These are phyloP conservation scores for Poeciliopsis presidionis DNA, from an alignment of 2,797 vertebrate species.

Conservation along the genomic window DNA sequence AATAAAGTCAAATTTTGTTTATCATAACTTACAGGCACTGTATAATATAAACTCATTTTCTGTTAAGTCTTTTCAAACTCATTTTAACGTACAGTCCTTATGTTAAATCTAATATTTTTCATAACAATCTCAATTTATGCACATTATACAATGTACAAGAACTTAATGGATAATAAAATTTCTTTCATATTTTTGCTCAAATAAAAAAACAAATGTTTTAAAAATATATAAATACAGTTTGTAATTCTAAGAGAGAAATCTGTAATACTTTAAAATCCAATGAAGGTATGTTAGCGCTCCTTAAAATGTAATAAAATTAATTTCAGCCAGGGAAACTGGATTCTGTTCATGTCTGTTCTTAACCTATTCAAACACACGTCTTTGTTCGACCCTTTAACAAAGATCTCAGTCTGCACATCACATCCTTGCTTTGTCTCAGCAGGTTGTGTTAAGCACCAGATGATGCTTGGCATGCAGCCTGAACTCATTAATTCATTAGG, in stretches of 20 bases:
- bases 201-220: background rate
- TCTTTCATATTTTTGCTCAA: background rate
- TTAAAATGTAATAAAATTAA: background rate
- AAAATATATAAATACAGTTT: background rate
- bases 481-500: slow-evolving; percentile 47
- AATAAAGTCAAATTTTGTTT: too few species aligned
- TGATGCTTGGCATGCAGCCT: slow-evolving; percentile 30
- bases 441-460: slow-evolving; percentile 23
- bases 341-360: background rate
- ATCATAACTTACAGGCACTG: too few species aligned
- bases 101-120: too few species aligned
- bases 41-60: too few species aligned
- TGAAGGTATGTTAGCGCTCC: background rate
- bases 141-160: too few species aligned
- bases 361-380: slow-evolving; percentile 1
- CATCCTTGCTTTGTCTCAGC: background rate
- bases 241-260: background rate
- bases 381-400: background rate
- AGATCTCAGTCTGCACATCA: slow-evolving; percentile 2
- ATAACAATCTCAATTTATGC: too few species aligned
- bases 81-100: too few species aligned
- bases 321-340: background rate
- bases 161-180: background rate
- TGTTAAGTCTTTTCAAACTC: too few species aligned
- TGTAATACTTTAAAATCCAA: background rate